Conservation (phyloP, 1,140 invertebrate genomes). For the Drosophila pachea region DNA sequence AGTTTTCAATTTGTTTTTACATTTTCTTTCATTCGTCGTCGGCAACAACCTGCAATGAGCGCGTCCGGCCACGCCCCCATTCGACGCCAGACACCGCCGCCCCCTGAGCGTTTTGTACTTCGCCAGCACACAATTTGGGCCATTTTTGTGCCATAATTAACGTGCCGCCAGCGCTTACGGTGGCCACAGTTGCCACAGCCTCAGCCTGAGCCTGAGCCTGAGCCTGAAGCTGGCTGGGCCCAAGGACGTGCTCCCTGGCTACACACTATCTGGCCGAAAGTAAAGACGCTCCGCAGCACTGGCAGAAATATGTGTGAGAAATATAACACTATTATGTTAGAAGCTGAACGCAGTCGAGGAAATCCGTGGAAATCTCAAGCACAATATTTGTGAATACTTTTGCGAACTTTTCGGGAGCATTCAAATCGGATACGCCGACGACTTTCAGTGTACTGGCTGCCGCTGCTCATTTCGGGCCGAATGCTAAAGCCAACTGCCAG, state of each 20-base stretch:
- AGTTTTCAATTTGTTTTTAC: slow-evolving; percentile 71
- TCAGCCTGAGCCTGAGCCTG: background rate
- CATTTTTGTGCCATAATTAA: slow-evolving; percentile 63
- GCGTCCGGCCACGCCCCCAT: slow-evolving; percentile 29
- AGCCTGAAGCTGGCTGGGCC: no score
- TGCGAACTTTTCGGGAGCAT: background rate
- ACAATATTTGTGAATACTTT: background rate
- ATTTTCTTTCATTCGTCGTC: slow-evolving; percentile 34
- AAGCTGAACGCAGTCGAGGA: no score
- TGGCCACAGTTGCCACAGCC: slow-evolving; percentile 13
- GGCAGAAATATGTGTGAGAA: no score
- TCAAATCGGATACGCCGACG: no score
- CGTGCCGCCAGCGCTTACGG: slow-evolving; percentile 41
- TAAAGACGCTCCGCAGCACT: no score
- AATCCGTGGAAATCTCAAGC: no score
- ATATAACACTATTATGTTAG: no score
- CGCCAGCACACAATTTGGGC: slow-evolving; percentile 60
- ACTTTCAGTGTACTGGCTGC: slow-evolving; percentile 19
- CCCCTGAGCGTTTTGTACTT: slow-evolving; percentile 57
- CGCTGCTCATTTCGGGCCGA: slow-evolving; percentile 11
- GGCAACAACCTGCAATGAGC: slow-evolving; percentile 38
- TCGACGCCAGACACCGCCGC: background rate
- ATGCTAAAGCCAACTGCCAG: slow-evolving; percentile 14
- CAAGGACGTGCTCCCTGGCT: background rate
- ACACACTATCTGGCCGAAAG: no score